These are phyloP conservation scores for Amazona finschi DNA, from an alignment of 2,797 vertebrate genomes.

Conservation along the genomic window DNA sequence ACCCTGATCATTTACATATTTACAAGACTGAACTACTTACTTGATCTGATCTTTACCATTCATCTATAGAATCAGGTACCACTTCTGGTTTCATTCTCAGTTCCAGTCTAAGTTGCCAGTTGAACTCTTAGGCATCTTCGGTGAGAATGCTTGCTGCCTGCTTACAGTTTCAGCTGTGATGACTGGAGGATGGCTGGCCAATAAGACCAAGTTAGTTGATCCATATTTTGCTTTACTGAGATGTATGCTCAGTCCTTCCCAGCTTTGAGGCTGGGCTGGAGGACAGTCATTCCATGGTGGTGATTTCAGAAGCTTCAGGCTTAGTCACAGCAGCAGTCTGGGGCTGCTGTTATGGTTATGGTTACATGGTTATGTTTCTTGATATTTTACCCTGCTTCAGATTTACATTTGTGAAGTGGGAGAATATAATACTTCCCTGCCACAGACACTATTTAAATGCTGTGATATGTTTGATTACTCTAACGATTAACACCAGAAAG, in stretches of 20 bases:
- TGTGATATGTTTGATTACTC: neutral
- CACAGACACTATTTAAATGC: neutral
- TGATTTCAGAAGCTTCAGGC: neutral
- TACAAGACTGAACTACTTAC: neutral
- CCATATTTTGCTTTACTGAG: neutral
- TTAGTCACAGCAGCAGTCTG: neutral
- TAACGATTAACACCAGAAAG: neutral
- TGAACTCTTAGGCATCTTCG: neutral
- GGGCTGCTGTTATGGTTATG: neutral
- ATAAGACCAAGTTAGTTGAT: neutral
- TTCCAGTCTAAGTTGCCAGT: neutral
- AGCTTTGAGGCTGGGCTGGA: neutral
- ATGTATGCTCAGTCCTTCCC: rapidly evolving
- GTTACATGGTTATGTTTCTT: neutral
- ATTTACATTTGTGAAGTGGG: neutral
- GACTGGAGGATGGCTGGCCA: neutral
- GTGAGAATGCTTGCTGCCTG: rapidly evolving
- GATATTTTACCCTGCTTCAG: neutral
- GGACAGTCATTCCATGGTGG: neutral
- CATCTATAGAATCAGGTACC: neutral
- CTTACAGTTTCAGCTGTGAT: neutral
- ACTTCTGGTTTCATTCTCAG: neutral
- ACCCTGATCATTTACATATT: rapidly evolving
- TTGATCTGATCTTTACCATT: neutral
- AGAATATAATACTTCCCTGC: neutral